Percentiles rank a stretch among this genome's conserved stretches.
These are phyloP conservation scores for Oxystoma pomonae DNA, from an alignment of 2,888 invertebrate genomes.

Conservation along the genomic window DNA sequence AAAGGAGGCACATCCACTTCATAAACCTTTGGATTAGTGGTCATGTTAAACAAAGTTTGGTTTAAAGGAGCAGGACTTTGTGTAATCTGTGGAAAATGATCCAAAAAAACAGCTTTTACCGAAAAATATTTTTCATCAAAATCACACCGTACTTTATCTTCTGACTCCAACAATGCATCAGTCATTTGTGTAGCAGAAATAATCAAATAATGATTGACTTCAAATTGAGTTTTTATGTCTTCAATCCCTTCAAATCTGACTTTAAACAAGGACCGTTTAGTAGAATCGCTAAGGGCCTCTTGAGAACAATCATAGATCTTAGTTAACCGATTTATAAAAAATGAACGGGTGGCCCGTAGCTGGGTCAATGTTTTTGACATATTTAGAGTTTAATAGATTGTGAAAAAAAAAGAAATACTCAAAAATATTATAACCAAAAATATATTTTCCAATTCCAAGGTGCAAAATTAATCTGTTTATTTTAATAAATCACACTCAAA, in stretches of 20 bases:
- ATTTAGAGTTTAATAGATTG: background rate
- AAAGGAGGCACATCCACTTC: background rate
- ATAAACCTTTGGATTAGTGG: background rate
- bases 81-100: background rate
- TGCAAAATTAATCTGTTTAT: too few relatives aligned
- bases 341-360: background rate
- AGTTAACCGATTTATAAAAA: background rate
- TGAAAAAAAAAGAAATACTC: background rate
- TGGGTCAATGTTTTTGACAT: background rate
- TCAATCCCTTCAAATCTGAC: too few relatives aligned
- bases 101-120: background rate
- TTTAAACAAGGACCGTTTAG: background rate
- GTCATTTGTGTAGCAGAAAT: too few relatives aligned
- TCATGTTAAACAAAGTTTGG: background rate
- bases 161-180: background rate
- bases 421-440: too few relatives aligned
- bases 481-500: too few relatives aligned
- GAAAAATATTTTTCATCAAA: background rate
- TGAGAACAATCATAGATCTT: background rate
- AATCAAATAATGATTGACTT: too few relatives aligned
- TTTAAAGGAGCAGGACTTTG: background rate
- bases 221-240: too few relatives aligned
- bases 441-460: too few relatives aligned
- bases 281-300: background rate
- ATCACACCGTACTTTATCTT: background rate